Evolutionary conservation across 2,113 vertebrate genomes (phyloP), one percentile per base, ranked within the genome.

Genomic region (Archilochus colubris): DNA sequence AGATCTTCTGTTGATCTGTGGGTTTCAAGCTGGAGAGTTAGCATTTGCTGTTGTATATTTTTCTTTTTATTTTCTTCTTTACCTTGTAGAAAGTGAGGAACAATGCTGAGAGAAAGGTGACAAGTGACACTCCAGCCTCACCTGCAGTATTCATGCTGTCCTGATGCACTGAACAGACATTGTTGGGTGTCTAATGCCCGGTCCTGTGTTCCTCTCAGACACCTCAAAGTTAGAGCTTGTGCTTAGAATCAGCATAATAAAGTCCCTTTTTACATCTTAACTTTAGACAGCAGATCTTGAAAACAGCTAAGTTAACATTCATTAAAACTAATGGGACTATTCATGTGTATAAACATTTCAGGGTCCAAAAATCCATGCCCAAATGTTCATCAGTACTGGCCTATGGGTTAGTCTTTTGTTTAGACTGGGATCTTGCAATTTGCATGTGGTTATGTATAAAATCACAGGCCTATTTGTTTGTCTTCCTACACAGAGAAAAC

Each of bases 111-210:
- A 83, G 46, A 72, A 79, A 83, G 12, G 30, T 40, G 75, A 40
- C 33, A 10, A 30, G 46, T n/a, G 63, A 27, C 36, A 3, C 33
- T 21, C 44, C 2, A 40, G 25, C 28, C 48, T 82, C 54, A n/a
- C 20, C 44, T 40, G 21, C 46, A 21, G 59, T 33, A 8, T 23
- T 54, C 40, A 73, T 19, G 3, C 24, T 57, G 36, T 30, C 14
- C 14, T 2, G 0, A 22, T 0, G 6, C 38, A 7, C 0, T 2
- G 33, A 38, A 24, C 2, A 24, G 27, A 16, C n/a, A 75, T 44
- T 59, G 40, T 22, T 9, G 24, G 27, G 14, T 55, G 13, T 15
- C 48, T 50, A 27, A 77, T 8, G 24, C 22, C 50, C 18, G 55
- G 24, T 46, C 31, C 33, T 19, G 12, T 12, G 62, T 3, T 74